Evolutionary conservation across 1,140 invertebrate species (phyloP).

Genomic region (Orius laevigatus): DNA sequence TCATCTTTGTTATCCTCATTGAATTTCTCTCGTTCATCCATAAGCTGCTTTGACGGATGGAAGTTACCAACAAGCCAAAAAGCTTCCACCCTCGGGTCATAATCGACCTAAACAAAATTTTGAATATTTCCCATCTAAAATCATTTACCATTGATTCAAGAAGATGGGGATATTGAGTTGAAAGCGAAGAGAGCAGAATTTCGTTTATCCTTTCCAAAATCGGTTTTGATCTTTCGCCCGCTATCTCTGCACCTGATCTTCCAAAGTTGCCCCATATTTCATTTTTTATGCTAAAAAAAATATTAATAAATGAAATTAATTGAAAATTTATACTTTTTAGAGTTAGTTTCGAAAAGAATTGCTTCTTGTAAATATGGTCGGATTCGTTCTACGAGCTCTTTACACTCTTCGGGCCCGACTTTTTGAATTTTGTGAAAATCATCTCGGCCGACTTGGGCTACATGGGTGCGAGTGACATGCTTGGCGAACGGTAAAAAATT

Average conservation of each 20-base stretch:
- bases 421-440: slow-evolving; percentile 23
- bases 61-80: slow-evolving; percentile 62
- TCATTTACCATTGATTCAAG: slow-evolving; percentile 36
- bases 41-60: slow-evolving; percentile 29
- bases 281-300: slow-evolving; percentile 20
- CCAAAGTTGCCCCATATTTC: slow-evolving; percentile 20
- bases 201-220: slow-evolving; percentile 53
- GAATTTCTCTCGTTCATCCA: slow-evolving; percentile 18
- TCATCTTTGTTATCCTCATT: slow-evolving; percentile 25
- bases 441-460: slow-evolving; percentile 33
- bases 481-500: slow-evolving; percentile 47
- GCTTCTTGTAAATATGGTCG: slow-evolving; percentile 39
- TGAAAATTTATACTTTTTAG: slow-evolving; percentile 16
- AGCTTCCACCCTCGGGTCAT: slow-evolving; percentile 55
- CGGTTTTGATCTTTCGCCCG: slow-evolving; percentile 29
- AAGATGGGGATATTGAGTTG: slow-evolving; percentile 38
- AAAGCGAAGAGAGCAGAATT: slow-evolving; percentile 38
- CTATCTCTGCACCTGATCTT: slow-evolving; percentile 23
- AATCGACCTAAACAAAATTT: slow-evolving; percentile 38
- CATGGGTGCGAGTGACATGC: slow-evolving; percentile 52
- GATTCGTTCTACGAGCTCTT: slow-evolving; percentile 31
- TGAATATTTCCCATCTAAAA: background rate
- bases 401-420: slow-evolving; percentile 22
- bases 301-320: background rate
- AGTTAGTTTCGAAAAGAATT: slow-evolving; percentile 34